Evolutionary conservation across 35 echinoderm and acorn worm genomes (phyloP), one percentile per base, ranked within the genome.

Genomic region (Diadema setosum): DNA sequence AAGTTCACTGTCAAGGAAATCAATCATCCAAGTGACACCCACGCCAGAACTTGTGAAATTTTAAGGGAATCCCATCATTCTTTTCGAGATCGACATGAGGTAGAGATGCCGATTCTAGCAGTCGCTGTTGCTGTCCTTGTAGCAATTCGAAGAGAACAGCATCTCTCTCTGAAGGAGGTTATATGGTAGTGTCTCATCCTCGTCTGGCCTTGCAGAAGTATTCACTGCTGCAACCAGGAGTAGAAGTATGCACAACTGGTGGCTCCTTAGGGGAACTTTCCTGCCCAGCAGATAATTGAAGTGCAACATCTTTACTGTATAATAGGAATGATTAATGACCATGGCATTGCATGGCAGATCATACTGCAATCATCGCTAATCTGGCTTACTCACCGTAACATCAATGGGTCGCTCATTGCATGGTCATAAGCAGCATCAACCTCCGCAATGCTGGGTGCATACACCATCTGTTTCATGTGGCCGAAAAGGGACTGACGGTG

Each of bases 41-140:
- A 5, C 74, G 18, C 25, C 49, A 37, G 37, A 94, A 94, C 16
- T 46, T 21, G 37, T 81, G 70, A 50, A 78, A 94, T 21, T 73
- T 78, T 17, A 86, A 40, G 18, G 92, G 87, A 81, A 85, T 73
- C 23, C 92, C 82, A 45, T 90, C 87, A 46, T 42, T 84, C 4
- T n/a, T 48, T 45, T 60, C 82, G 4, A 93, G 24, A 36, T 93
- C 87, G 65, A 64, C 87, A 42, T 45, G 45, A 27, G 92, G 86
- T 3, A 94, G 48, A 39, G 87, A 81, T 40, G 90, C 17, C 12
- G 87, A 65, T 52, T 90, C 92, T 14, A 94, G 42, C 44, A 90
- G 52, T 23, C 65, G 30, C 45, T 76, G 63, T 48, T 94, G 87
- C 46, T 88, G 85, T 88, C 56, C 41, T 17, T 46, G 81, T 29